Percentiles rank a stretch among this genome's conserved stretches.
phyloP scores from a whole-genome alignment of 2,888 invertebrate species.

The Syritta pipiens region DNA sequence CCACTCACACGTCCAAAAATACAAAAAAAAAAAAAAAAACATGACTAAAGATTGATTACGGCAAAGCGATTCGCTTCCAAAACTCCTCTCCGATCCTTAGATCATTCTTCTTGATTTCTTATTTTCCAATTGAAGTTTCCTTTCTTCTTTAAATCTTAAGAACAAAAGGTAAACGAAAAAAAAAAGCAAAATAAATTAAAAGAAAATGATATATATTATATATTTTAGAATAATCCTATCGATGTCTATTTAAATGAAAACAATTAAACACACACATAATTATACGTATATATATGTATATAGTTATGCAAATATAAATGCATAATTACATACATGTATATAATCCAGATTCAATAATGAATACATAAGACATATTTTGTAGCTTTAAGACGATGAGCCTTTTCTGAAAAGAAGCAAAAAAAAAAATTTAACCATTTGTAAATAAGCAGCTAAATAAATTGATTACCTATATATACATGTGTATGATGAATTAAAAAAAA shows the following conservation, averaged over 20 bases:
- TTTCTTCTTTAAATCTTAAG: slow-evolving; percentile 20
- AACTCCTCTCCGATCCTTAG: slow-evolving; percentile 58
- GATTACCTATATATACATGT: slow-evolving; percentile 54
- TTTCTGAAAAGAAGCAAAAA: slow-evolving; percentile 66
- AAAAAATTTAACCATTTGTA: slow-evolving; percentile 39
- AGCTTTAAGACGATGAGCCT: slow-evolving; percentile 70
- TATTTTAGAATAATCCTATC: slow-evolving; percentile 66
- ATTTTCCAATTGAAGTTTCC: slow-evolving; percentile 9
- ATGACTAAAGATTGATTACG: slow-evolving; percentile 14
- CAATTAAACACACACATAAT: slow-evolving; percentile 43
- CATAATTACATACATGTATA: slow-evolving; percentile 5
- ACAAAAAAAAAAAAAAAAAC: slow-evolving; percentile 10
- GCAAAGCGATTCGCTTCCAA: slow-evolving; percentile 52
- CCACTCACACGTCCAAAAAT: slow-evolving; percentile 58
- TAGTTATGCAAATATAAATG: slow-evolving; percentile 47
- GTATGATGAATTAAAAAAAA: slow-evolving; percentile 33
- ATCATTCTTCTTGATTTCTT: slow-evolving; percentile 1
- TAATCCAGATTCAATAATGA: slow-evolving; percentile 47
- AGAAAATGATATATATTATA: slow-evolving; percentile 25
- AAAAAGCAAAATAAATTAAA: slow-evolving; percentile 20
- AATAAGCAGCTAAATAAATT: slow-evolving; percentile 63
- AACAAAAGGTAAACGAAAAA: slow-evolving; percentile 32
- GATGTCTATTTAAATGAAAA: slow-evolving; percentile 66
- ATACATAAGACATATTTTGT: slow-evolving; percentile 67
- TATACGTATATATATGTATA: slow-evolving; percentile 7